phyloP scores from a whole-genome alignment of 1,140 invertebrate genomes.

The Pseudomyrmex pallidus region DNA sequence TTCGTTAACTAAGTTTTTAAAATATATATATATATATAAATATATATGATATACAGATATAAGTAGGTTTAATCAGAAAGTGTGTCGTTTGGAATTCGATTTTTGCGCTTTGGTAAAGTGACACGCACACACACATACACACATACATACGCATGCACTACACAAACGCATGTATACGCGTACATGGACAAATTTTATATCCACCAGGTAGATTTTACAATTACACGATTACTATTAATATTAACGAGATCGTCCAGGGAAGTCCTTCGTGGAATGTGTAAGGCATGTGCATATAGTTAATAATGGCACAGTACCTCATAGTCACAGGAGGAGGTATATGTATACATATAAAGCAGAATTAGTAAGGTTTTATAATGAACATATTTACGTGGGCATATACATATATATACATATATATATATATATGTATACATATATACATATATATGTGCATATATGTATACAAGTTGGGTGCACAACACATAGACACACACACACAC shows the following conservation, averaged over 20 bases:
- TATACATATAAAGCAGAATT: constrained; percentile 69
- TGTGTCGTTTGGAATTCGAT: constrained; percentile 63
- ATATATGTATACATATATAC: not conserved
- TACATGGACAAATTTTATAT: constrained; percentile 70
- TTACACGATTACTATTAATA: constrained; percentile 69
- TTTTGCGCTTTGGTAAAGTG: constrained; percentile 66
- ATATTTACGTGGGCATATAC: constrained; percentile 71
- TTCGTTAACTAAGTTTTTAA: constrained; percentile 33
- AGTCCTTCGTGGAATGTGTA: constrained; percentile 60
- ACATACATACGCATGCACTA: not conserved
- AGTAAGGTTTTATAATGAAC: constrained; percentile 73
- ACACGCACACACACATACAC: constrained; percentile 8
- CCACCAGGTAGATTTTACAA: constrained; percentile 73
- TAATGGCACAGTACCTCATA: constrained; percentile 69
- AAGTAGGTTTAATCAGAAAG: constrained; percentile 56
- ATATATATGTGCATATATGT: not conserved
- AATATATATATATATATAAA: too few relatives aligned
- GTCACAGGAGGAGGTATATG: constrained; percentile 66
- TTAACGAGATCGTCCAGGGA: constrained; percentile 67
- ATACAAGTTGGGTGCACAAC: not conserved
- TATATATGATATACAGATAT: not conserved
- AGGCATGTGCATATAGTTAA: constrained; percentile 72
- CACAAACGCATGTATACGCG: not conserved
- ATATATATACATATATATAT: constrained; percentile 52
- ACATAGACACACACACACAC: too few relatives aligned